phyloP scores from a whole-genome alignment of 2,797 vertebrate genomes.

The Danio choprae region DNA sequence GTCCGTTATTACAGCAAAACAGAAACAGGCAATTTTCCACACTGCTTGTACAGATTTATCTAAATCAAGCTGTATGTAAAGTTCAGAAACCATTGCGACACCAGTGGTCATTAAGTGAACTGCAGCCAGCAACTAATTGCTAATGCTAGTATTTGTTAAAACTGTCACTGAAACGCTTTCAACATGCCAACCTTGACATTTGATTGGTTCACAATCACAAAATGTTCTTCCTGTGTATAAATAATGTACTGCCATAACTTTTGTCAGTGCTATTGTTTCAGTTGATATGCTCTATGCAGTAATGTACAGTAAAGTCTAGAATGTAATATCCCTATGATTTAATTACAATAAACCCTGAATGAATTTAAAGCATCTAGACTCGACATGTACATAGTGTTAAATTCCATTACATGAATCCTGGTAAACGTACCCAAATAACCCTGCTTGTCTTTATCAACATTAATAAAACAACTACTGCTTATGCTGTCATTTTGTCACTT shows the following conservation, averaged over 20 bases:
- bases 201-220: not conserved
- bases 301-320: not conserved
- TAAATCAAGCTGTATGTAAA: too few species aligned
- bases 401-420: not conserved
- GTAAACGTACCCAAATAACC: not conserved
- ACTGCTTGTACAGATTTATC: too few species aligned
- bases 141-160: not conserved
- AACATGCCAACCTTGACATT: not conserved
- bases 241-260: not conserved
- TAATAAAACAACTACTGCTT: slow-evolving; percentile 14
- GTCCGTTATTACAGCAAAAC: too few species aligned
- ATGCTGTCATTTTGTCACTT: not conserved
- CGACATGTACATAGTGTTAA: not conserved
- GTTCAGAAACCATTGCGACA: too few species aligned
- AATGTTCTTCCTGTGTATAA: slow-evolving; percentile 11
- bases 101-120: too few species aligned
- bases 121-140: too few species aligned
- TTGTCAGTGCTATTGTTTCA: not conserved
- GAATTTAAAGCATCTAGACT: not conserved
- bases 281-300: slow-evolving; percentile 5
- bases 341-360: not conserved
- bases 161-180: not conserved
- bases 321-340: not conserved
- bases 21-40: too few species aligned
- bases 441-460: not conserved